Percentiles rank a stretch among this genome's conserved stretches.
Conservation (phyloP, 2,797 vertebrate genomes). For the Austrolebias charrua region DNA sequence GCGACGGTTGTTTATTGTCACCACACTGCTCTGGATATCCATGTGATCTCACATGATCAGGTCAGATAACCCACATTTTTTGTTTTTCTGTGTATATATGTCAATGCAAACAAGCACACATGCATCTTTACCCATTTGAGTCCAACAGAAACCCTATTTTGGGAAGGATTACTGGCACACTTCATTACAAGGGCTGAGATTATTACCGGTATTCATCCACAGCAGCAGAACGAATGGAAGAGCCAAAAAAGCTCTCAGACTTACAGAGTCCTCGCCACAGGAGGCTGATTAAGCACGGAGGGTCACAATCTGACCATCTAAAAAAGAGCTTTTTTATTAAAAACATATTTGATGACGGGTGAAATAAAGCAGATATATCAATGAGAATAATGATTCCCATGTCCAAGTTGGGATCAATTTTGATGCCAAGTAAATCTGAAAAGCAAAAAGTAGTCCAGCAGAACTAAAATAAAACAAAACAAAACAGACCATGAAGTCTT, state of each 20-base stretch:
- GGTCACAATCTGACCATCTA: constrained; percentile 39
- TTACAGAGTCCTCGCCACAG: constrained; percentile 15
- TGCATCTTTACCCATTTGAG: constrained; percentile 3
- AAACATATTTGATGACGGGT: constrained; percentile 2
- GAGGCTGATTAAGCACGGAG: constrained; percentile 17
- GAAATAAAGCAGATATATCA: constrained; percentile 9
- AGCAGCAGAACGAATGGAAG: constrained; percentile 29
- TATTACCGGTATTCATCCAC: constrained; percentile 49
- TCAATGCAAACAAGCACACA: constrained; percentile 4
- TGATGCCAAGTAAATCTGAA: not conserved
- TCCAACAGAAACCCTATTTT: constrained; percentile 5
- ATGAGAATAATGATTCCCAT: constrained; percentile 7
- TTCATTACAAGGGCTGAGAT: constrained; percentile 51
- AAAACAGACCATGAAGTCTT: constrained; percentile 4
- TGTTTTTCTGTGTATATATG: constrained; percentile 1
- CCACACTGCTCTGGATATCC: not conserved
- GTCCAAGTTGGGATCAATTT: not conserved
- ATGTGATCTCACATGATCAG: too few species aligned
- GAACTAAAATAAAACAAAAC: not conserved
- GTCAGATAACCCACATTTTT: not conserved
- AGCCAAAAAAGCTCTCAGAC: constrained; percentile 70
- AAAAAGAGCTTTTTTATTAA: constrained; percentile 28
- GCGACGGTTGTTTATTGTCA: constrained; percentile 5
- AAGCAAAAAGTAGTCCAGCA: too few species aligned
- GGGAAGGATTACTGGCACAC: constrained; percentile 20